phyloP scores from a whole-genome alignment of 2,113 vertebrate species.

The Martes martes region DNA sequence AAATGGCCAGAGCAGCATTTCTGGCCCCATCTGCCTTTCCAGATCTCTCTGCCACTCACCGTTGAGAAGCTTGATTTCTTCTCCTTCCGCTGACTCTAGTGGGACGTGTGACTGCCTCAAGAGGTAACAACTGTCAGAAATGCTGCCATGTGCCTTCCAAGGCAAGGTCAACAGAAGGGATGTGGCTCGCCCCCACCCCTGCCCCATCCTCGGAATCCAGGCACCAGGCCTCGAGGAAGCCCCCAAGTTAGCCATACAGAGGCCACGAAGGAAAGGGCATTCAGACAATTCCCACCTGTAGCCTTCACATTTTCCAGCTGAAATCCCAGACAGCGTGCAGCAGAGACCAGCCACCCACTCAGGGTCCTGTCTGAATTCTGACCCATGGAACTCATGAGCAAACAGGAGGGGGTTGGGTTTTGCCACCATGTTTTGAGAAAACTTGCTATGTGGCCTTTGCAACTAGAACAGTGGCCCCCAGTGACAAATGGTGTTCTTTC shows the following conservation, averaged over 20 bases:
- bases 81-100: neutral
- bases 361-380: neutral
- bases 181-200: neutral
- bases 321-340: neutral
- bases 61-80: neutral
- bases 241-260: neutral
- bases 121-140: neutral
- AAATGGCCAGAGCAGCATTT: neutral
- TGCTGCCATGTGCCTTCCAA: accelerated
- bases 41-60: neutral
- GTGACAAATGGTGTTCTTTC: neutral
- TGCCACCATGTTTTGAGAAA: neutral
- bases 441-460: neutral
- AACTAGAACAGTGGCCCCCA: neutral
- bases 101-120: neutral
- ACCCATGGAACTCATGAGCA: neutral
- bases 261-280: accelerated
- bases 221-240: neutral
- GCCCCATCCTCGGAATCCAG: neutral
- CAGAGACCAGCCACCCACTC: neutral
- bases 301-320: neutral
- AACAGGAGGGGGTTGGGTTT: neutral
- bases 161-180: neutral
- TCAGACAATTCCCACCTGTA: neutral
- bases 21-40: neutral